A percentile compares a stretch with the other conserved stretches of the same genome.
Conservation (phyloP, 2,113 vertebrate species). For the Oryzias woworae region DNA sequence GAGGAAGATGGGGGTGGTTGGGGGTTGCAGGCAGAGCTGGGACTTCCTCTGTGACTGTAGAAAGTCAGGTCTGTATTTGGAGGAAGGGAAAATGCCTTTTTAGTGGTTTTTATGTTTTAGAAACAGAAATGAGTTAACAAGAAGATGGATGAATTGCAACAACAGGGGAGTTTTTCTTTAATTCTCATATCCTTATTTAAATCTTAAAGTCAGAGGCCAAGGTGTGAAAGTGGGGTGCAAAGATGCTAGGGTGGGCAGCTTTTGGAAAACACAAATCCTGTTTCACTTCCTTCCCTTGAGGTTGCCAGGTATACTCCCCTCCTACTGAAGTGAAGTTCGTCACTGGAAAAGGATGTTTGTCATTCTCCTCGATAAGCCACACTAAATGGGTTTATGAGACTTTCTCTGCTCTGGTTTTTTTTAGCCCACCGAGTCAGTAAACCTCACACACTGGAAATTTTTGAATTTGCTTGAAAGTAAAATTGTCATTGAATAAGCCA, state of each 20-base stretch:
- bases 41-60: background rate
- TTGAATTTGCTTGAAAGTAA: no score
- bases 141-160: background rate
- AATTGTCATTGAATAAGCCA: no score
- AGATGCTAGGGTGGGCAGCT: background rate
- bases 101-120: background rate
- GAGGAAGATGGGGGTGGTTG: conserved; percentile 12
- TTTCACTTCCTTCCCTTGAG: conserved; percentile 6
- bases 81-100: conserved; percentile 6
- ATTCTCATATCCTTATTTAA: background rate
- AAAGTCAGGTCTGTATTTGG: conserved; percentile 11
- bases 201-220: background rate
- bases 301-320: conserved; percentile 10
- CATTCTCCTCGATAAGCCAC: no score
- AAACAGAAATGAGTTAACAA: conserved; percentile 9
- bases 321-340: conserved; percentile 3
- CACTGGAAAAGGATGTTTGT: conserved; percentile 12
- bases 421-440: no score
- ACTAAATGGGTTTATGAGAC: no score
- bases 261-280: background rate
- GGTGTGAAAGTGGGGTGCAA: background rate
- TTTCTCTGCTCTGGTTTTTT: no score
- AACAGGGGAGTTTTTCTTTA: conserved; percentile 11
- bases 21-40: conserved; percentile 1
- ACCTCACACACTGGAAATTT: no score